Conservation (phyloP, 2,797 vertebrate genomes). For the Thalassophryne amazonica region DNA sequence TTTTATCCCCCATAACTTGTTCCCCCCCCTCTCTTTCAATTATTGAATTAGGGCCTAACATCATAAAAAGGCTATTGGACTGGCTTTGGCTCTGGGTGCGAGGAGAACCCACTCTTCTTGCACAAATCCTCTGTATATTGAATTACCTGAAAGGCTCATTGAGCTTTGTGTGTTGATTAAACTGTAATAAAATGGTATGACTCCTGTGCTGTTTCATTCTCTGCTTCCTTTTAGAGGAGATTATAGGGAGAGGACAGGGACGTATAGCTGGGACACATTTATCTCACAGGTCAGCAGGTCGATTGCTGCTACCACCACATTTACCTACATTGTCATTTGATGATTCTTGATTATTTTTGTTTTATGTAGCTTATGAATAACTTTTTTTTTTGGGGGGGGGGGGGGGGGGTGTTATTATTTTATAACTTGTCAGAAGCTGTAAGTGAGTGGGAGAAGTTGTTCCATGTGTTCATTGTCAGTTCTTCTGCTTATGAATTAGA, state of each 20-base stretch:
- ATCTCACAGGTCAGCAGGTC: not conserved
- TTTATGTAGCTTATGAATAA: too few relatives aligned
- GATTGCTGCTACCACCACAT: not conserved
- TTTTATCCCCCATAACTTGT: constrained; percentile 53
- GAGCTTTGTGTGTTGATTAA: constrained; percentile 99
- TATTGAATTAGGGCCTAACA: constrained; percentile 97
- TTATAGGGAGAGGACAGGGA: not conserved
- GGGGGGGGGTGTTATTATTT: too few relatives aligned
- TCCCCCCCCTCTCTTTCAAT: constrained; percentile 79
- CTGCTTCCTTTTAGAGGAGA: constrained; percentile 5
- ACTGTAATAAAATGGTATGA: constrained; percentile 94
- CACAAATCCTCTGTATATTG: constrained; percentile 99
- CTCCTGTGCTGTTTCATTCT: constrained; percentile 60
- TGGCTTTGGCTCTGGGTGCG: constrained; percentile 95
- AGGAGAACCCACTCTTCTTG: constrained; percentile 93
- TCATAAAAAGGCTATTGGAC: constrained; percentile 90
- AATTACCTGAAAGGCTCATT: constrained; percentile 98
- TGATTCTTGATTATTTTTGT: too few relatives aligned
- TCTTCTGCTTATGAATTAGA: not conserved
- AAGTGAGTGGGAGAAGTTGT: not conserved
- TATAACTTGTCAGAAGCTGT: too few relatives aligned
- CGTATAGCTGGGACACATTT: not conserved
- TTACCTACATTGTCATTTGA: not conserved
- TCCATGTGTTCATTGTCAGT: not conserved
- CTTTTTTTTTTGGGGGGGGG: too few relatives aligned